phyloP scores from a whole-genome alignment of 2,888 invertebrate species.

The Hyposoter dolosus region DNA sequence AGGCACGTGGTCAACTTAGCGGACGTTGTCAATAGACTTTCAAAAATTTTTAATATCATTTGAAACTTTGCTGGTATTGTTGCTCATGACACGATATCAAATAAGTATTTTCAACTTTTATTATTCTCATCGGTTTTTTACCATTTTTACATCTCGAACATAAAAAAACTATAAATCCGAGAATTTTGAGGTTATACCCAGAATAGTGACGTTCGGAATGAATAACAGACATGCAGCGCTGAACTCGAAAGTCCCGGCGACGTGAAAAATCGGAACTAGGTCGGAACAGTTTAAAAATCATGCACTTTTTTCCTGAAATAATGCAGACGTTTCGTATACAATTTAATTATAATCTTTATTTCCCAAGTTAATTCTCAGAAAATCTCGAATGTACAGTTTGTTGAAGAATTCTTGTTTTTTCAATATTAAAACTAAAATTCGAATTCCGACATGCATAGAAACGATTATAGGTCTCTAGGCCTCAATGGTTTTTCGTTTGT shows the following conservation, averaged over 20 bases:
- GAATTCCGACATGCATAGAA: background rate
- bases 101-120: background rate
- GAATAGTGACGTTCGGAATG: background rate
- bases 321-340: background rate
- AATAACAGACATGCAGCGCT: background rate
- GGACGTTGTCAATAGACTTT: conserved; percentile 43
- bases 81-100: background rate
- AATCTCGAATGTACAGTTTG: background rate
- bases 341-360: conserved; percentile 21
- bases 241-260: background rate
- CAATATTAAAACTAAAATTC: background rate
- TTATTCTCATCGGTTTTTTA: background rate
- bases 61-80: background rate
- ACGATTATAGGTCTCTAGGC: conserved; percentile 40
- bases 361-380: background rate
- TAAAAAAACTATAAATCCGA: background rate
- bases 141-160: background rate
- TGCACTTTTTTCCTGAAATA: background rate
- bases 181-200: conserved; percentile 2
- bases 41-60: conserved; percentile 32
- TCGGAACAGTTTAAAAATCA: background rate
- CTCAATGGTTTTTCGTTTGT: conserved; percentile 26
- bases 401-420: background rate
- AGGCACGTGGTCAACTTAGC: conserved; percentile 59
- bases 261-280: background rate